Evolutionary conservation across 2,797 vertebrate genomes (phyloP).

Genomic region (Amniataba percoides): DNA sequence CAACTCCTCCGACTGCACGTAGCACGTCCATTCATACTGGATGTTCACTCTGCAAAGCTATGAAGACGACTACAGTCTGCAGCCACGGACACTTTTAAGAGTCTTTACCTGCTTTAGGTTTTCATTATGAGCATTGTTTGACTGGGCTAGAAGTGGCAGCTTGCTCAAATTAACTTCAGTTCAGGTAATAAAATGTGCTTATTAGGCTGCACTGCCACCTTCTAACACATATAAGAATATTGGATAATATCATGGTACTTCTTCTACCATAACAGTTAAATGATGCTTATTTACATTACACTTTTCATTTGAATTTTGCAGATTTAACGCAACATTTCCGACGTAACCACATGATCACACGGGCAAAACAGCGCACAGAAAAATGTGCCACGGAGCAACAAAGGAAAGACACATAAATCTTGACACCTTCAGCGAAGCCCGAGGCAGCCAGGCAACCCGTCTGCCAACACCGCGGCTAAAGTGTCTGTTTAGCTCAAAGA

Average conservation of each 20-base stretch:
- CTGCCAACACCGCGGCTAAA: constrained; percentile 47
- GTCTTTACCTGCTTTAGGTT: background rate
- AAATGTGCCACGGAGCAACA: background rate
- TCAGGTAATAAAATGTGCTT: background rate
- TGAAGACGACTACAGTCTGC: background rate
- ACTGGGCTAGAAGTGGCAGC: no score
- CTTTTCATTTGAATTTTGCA: background rate
- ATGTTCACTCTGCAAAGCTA: background rate
- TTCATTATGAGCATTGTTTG: background rate
- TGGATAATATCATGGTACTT: no score
- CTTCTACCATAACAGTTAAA: no score
- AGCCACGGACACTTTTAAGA: no score
- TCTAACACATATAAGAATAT: no score
- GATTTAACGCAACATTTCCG: background rate
- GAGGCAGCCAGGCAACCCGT: constrained; percentile 5
- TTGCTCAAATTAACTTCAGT: no score
- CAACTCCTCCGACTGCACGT: constrained; percentile 11
- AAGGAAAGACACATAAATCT: constrained; percentile 7
- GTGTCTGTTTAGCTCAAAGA: constrained; percentile 25
- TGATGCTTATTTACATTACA: no score
- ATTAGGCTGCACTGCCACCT: no score
- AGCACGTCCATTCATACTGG: constrained; percentile 17
- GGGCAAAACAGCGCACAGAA: background rate
- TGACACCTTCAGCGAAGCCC: constrained; percentile 1
- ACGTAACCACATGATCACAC: background rate